Percentiles rank a stretch among this genome's conserved stretches.
phyloP scores from a whole-genome alignment of 2,797 vertebrate genomes.

The Anomalospiza imberbis region DNA sequence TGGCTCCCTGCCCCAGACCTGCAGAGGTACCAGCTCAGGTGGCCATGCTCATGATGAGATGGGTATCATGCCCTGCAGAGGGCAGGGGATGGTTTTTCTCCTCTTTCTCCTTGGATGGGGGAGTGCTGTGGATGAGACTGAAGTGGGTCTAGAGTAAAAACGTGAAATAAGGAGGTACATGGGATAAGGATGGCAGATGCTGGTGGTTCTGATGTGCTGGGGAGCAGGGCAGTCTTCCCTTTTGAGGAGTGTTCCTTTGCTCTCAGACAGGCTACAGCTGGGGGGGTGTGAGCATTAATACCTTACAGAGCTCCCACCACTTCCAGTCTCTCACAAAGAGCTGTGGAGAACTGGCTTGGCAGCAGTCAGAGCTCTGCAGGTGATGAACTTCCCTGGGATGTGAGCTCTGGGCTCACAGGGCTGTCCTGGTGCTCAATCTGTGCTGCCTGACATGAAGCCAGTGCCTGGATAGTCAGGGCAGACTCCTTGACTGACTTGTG shows the following conservation, averaged over 20 bases:
- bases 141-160: neutral
- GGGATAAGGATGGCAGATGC: neutral
- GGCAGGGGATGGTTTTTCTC: neutral
- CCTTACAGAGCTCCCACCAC: neutral
- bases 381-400: no score
- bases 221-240: neutral
- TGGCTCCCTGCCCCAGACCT: neutral
- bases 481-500: neutral
- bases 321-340: neutral
- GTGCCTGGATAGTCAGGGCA: neutral
- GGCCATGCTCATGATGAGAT: rapidly evolving
- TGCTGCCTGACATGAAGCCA: neutral
- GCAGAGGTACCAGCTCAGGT: neutral
- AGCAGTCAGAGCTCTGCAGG: neutral
- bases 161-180: neutral
- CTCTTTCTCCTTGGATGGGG: rapidly evolving
- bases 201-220: neutral
- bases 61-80: neutral
- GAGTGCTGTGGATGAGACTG: neutral
- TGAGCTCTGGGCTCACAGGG: neutral
- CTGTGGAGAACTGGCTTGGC: neutral
- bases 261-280: neutral
- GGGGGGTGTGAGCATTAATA: neutral
- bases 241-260: neutral
- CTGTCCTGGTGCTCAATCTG: neutral